A percentile compares a stretch with the other conserved stretches of the same genome.
Evolutionary conservation across 2,797 vertebrate species (phyloP).

Genomic region (Poecilia wingei): DNA sequence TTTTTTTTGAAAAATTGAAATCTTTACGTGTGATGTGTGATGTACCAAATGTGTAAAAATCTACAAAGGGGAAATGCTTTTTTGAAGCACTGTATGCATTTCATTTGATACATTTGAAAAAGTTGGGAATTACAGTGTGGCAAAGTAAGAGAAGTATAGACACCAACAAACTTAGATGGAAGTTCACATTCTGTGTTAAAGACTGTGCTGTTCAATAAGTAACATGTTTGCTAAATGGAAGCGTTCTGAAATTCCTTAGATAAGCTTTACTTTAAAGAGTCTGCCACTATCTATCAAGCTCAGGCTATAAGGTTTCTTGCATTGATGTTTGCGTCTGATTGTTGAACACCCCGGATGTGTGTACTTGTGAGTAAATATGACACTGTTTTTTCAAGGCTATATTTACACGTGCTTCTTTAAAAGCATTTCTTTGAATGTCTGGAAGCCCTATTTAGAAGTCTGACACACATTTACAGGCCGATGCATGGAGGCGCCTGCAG

Average conservation of each 20-base stretch:
- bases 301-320: slow-evolving; percentile 38
- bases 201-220: slow-evolving; percentile 61
- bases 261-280: slow-evolving; percentile 72
- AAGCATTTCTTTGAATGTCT: slow-evolving; percentile 60
- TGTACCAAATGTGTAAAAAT: slow-evolving; percentile 45
- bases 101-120: slow-evolving; percentile 35
- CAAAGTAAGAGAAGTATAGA: slow-evolving; percentile 47
- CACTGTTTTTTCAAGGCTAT: slow-evolving; percentile 64
- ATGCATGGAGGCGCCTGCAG: slow-evolving; percentile 11
- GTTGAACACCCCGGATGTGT: slow-evolving; percentile 43
- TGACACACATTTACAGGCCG: slow-evolving; percentile 50
- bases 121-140: slow-evolving; percentile 28
- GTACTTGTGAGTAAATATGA: slow-evolving; percentile 65
- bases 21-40: slow-evolving; percentile 11
- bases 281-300: slow-evolving; percentile 70
- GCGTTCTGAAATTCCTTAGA: slow-evolving; percentile 66
- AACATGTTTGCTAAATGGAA: slow-evolving; percentile 66
- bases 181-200: slow-evolving; percentile 66
- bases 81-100: slow-evolving; percentile 41
- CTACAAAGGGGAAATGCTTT: slow-evolving; percentile 18
- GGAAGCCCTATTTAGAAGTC: slow-evolving; percentile 50
- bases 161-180: slow-evolving; percentile 63
- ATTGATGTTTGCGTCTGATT: slow-evolving; percentile 56
- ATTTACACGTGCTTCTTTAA: slow-evolving; percentile 68
- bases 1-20: background rate